Base-by-base conservation (phyloP, 2,113 vertebrate genomes). In the Oreochromis niloticus region DNA sequence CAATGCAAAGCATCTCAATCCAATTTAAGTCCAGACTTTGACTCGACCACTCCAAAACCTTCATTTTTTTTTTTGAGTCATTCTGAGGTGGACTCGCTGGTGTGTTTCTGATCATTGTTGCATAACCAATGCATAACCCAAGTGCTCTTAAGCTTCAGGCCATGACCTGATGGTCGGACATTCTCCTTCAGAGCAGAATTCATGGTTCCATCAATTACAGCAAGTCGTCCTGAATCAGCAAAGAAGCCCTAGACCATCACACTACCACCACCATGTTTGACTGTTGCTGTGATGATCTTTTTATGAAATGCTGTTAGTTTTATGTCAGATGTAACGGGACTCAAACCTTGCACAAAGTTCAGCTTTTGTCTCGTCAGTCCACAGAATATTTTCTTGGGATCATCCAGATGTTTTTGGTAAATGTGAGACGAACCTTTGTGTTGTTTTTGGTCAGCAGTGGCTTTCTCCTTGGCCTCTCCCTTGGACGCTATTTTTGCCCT, bases 201-300 rank as follows among this genome's bases (percentile, higher is more conserved):
- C 3, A 1, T 0, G 59, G 30, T 63, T 63, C 16, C 16, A 63
- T 63, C 16, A 63, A 0, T 63, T 1, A 34, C 16, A 34, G 5
- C 30, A 34, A 63, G 9, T 63, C 9, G 0, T 63, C 59, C 30
- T 63, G 30, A 61, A 19, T 1, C 57, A 61, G 14, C 8, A 32
- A 1, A 61, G 12, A 4, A 30, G 57, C 57, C 30, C 57, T 8
- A 36, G 3, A 36, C 36, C 57, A 32, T 32, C 57, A 61, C 8
- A 61, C 57, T 32, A 61, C 57, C 57, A 1, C 57, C 57, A 61
- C 57, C 14, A 61, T 61, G 27, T 6, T 4, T 61, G 8, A 61
- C 27, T 61, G 57, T 61, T 6, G 14, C 30, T 17, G 14, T 61
- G 30, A 32, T 61, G 27, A 0, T 61, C 4, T 32, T 61, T 61